Percentiles rank a stretch among this genome's conserved stretches.
Conservation (phyloP, 2,888 invertebrate genomes). For the Pyrrhosoma nymphula region DNA sequence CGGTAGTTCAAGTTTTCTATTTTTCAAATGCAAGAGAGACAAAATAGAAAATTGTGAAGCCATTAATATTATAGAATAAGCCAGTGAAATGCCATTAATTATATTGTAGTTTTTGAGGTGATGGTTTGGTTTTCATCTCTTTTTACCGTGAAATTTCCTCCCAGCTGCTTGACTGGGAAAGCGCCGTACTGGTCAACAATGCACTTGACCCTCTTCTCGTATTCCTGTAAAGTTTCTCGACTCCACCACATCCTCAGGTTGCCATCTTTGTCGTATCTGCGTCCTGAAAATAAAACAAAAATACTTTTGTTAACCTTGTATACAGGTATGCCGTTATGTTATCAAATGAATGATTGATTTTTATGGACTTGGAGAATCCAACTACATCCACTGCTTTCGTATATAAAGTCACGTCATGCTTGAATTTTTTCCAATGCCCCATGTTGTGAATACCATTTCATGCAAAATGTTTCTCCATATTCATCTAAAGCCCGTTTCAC, state of each 20-base stretch:
- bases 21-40: no score
- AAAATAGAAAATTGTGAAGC: no score
- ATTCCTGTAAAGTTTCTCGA: conserved; percentile 78
- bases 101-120: no score
- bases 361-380: not conserved
- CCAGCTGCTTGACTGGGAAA: conserved; percentile 76
- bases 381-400: not conserved
- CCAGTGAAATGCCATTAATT: no score
- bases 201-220: conserved; percentile 80
- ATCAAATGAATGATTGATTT: not conserved
- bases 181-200: conserved; percentile 80
- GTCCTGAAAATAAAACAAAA: conserved; percentile 75
- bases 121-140: no score
- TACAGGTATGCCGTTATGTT: not conserved
- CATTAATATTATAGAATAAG: no score
- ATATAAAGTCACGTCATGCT: no score
- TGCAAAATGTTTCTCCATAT: no score
- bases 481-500: no score
- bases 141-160: conserved; percentile 71
- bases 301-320: not conserved
- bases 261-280: conserved; percentile 81
- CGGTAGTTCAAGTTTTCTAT: no score
- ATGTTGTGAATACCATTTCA: no score
- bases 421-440: no score
- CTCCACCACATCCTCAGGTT: conserved; percentile 82